Evolutionary conservation across 2,113 vertebrate genomes (phyloP), one percentile per base, ranked within the genome.

Genomic region (Nothocercus julius): DNA sequence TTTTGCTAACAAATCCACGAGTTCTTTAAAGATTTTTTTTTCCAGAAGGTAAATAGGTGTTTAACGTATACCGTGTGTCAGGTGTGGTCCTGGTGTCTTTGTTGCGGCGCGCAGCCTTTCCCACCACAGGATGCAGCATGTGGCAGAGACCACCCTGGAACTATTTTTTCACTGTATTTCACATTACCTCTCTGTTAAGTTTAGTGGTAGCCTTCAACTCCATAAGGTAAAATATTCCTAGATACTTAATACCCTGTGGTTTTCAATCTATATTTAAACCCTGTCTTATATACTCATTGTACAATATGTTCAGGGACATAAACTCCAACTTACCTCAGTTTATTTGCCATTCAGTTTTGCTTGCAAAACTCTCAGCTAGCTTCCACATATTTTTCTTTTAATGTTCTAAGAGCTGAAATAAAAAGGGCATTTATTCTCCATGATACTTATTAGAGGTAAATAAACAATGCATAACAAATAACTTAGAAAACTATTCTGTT

Each of bases 201-300:
- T 91, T 81, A 90, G 84, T 66, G 87, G 59, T 88, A 94, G 91
- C 74, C 87, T 95, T 93, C 85, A 85, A 93, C 64, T 88, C 94
- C 69, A 38, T 73, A 91, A 80, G 74, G 87, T 93, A 97, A 97
- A 97, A 96, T 96, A 96, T 89, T 97, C 63, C 92, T 88, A 89
- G 90, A 95, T 85, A 95, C 92, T 95, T 95, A 92, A 96, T 92
- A 96, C 89, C 73, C 90, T 94, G 95, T 85, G 92, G 95, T 92
- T 97, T 97, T 95, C 94, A 91, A 95, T 91, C 93, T 95, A 87
- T 91, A 91, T 94, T 96, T 96, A 93, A 97, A 94, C 53, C 49
- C 47, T 89, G 76, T 64, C 89, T 96, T 95, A 94, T 83, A 70
- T 89, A 92, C 90, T 75, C 89, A 90, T 93, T 1, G 1, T 90